A percentile compares a stretch with the other conserved stretches of the same genome.
These are phyloP conservation scores for Kuschelorhynchus macadamiae DNA, from an alignment of 2,888 invertebrate species.

Conservation along the genomic window DNA sequence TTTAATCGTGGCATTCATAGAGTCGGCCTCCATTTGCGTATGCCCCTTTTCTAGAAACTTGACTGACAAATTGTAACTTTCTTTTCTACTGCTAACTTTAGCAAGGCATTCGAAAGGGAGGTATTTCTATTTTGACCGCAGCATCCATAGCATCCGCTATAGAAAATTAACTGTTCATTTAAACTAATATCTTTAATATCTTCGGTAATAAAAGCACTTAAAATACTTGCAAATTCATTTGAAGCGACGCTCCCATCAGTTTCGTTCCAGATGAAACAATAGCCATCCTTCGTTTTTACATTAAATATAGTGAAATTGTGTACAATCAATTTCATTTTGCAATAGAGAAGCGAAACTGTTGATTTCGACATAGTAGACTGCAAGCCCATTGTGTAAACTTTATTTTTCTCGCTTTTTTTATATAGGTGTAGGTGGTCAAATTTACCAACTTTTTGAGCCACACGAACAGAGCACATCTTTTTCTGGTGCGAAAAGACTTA, in stretches of 20 bases:
- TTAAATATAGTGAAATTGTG: slow-evolving; percentile 37
- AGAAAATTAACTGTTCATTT: slow-evolving; percentile 11
- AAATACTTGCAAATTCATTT: slow-evolving; percentile 28
- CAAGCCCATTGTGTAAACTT: slow-evolving; percentile 26
- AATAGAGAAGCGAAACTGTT: slow-evolving; percentile 19
- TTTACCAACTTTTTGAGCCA: slow-evolving; percentile 2
- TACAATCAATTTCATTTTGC: slow-evolving; percentile 23
- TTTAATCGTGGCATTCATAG: slow-evolving; percentile 6
- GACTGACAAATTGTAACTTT: background rate
- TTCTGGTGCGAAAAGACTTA: slow-evolving; percentile 26
- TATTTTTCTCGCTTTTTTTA: slow-evolving; percentile 17
- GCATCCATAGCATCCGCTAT: slow-evolving; percentile 4
- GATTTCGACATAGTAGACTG: slow-evolving; percentile 21
- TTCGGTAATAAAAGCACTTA: slow-evolving; percentile 9
- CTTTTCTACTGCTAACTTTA: background rate
- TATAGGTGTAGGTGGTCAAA: slow-evolving; percentile 20
- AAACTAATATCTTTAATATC: background rate
- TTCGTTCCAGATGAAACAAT: slow-evolving; percentile 25
- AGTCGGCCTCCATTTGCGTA: slow-evolving; percentile 10
- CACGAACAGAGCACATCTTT: slow-evolving; percentile 9
- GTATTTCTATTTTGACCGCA: background rate
- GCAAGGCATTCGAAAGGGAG: background rate
- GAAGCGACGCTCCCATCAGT: slow-evolving; percentile 13
- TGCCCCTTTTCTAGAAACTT: slow-evolving; percentile 6
- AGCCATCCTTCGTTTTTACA: slow-evolving; percentile 32